phyloP scores from a whole-genome alignment of 2,113 vertebrate genomes.

The Hippoglossus stenolepis region DNA sequence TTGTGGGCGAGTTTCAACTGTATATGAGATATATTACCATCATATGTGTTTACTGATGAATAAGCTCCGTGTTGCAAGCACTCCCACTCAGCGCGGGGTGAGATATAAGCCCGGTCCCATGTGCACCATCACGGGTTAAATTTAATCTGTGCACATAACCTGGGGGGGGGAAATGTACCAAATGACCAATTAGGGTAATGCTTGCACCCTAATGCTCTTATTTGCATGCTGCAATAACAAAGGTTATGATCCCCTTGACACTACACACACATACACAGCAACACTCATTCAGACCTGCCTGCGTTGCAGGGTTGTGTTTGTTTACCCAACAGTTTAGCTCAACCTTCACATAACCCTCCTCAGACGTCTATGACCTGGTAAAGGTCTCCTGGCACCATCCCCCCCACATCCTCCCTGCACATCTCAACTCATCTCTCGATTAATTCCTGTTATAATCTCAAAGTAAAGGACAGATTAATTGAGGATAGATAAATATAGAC shows the following conservation, averaged over 20 bases:
- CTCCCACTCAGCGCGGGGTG: slow-evolving; percentile 7
- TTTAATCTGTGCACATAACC: slow-evolving; percentile 41
- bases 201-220: slow-evolving; percentile 36
- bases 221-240: slow-evolving; percentile 33
- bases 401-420: background rate
- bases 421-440: background rate
- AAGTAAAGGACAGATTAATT: slow-evolving; percentile 3
- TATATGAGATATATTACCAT: background rate
- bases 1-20: background rate
- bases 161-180: background rate
- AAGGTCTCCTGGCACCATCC: slow-evolving; percentile 12
- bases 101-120: background rate
- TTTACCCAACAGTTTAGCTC: slow-evolving; percentile 58
- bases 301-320: slow-evolving; percentile 33
- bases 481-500: background rate
- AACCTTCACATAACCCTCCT: slow-evolving; percentile 48
- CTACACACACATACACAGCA: background rate
- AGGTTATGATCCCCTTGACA: slow-evolving; percentile 54
- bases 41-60: slow-evolving; percentile 11
- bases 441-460: background rate
- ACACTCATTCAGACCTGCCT: slow-evolving; percentile 1
- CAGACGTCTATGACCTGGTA: slow-evolving; percentile 24
- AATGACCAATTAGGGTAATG: slow-evolving; percentile 53
- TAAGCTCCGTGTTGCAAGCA: background rate
- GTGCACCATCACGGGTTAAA: slow-evolving; percentile 27